Evolutionary conservation across 1,140 invertebrate species (phyloP), one percentile per base, ranked within the genome.

Genomic region (Monomorium pharaonis): DNA sequence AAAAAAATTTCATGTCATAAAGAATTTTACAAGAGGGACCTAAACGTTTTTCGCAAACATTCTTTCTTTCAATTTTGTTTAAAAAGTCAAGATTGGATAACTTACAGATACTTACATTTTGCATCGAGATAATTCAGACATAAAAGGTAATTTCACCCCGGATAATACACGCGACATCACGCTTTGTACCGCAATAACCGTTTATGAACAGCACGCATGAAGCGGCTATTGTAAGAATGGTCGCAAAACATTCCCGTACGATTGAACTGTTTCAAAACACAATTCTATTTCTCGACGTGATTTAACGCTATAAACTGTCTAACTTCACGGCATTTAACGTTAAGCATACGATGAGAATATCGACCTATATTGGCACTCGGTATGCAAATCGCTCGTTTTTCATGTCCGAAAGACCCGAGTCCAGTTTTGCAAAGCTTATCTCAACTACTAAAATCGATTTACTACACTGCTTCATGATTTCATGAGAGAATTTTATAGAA

Each of bases 251-350:
- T 81, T 81, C 78, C 33, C 51, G 37, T 70, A 44, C 37, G 78
- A 81, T 72, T 81, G 65, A 81, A 47, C 49, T 56, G 78, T 81
- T 81, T 81, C 65, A 81, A 72, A 81, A 81, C 51, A 72, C 51
- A 81, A 30, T 72, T 72, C 78, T 58, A 56, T 81, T n/a, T 81
- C 65, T 56, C 78, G 18, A 47, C 33, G 37, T 67, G 65, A 81
- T 81, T 81, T 81, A 81, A 58, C 33, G 65, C 65, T 54, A 27
- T 24, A 56, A 81, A 14, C 63, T 24, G 77, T 56, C 65, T 10
- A 54, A 33, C 24, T 72, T n/a, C 9, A 6, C n/a, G 42, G 44
- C 14, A 37, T 67, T 51, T 67, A 78, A 5, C 58, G 30, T 33
- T 70, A 42, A 80, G 33, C 49, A 80, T n/a, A 21, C 33, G 21